Percentiles rank a stretch among this genome's conserved stretches.
These are phyloP conservation scores for Cydia fagiglandana DNA, from an alignment of 1,140 invertebrate species.

Conservation along the genomic window DNA sequence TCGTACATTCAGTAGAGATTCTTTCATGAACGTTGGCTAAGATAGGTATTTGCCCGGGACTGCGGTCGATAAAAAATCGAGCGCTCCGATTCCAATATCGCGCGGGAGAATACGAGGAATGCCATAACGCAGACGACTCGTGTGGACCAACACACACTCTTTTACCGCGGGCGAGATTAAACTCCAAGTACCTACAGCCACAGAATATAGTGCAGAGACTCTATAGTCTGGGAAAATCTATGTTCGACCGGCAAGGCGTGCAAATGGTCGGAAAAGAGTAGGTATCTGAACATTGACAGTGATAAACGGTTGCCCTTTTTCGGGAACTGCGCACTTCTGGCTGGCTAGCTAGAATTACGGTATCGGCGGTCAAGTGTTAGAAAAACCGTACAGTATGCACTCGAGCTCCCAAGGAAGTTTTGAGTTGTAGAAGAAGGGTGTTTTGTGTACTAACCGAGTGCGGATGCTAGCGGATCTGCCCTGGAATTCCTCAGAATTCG, in stretches of 20 bases:
- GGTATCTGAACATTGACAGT: no score
- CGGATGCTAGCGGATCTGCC: no score
- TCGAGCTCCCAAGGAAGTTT: no score
- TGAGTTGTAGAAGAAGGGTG: no score
- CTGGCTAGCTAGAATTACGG: no score
- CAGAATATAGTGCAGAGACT: neutral
- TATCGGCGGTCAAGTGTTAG: no score
- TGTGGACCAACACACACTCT: slow-evolving; percentile 29
- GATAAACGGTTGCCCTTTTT: no score
- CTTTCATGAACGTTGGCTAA: slow-evolving; percentile 4
- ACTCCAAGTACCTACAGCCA: neutral
- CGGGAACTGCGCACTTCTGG: no score
- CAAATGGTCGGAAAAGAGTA: no score
- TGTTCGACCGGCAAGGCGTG: neutral
- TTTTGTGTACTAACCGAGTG: no score
- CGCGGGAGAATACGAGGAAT: slow-evolving; percentile 17
- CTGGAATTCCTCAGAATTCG: no score
- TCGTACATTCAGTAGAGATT: neutral
- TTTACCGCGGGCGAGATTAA: slow-evolving; percentile 22
- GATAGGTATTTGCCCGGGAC: slow-evolving; percentile 8
- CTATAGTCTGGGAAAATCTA: neutral
- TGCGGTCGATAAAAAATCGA: slow-evolving; percentile 13
- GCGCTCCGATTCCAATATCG: slow-evolving; percentile 22
- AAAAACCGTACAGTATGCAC: no score
- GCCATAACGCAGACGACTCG: slow-evolving; percentile 23